Evolutionary conservation across 2,113 vertebrate species (phyloP).

Genomic region (Seriola quinqueradiata): DNA sequence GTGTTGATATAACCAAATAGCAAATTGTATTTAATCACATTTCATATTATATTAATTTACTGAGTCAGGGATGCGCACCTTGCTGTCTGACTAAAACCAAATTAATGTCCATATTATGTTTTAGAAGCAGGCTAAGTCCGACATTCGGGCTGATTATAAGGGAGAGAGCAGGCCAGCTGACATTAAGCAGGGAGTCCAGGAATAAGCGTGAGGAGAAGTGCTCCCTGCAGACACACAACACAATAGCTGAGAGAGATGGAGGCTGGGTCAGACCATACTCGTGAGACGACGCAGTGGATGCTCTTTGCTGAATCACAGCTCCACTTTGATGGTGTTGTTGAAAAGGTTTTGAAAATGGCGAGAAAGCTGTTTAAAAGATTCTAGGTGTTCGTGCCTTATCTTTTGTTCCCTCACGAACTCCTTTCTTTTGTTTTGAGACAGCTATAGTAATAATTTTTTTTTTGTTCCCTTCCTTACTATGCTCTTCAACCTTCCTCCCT

Average conservation of each 20-base stretch:
- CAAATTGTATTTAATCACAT: conserved; percentile 22
- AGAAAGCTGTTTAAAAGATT: background rate
- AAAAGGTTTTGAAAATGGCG: conserved; percentile 15
- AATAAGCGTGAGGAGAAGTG: conserved; percentile 32
- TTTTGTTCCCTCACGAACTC: background rate
- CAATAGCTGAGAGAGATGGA: conserved; percentile 29
- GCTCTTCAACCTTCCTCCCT: background rate
- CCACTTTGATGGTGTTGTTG: conserved; percentile 23
- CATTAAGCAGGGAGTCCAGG: conserved; percentile 49
- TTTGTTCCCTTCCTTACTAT: background rate
- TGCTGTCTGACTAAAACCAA: conserved; percentile 13
- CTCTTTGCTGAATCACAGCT: conserved; percentile 49
- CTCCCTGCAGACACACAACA: conserved; percentile 45
- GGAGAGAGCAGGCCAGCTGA: conserved; percentile 29
- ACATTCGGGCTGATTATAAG: conserved; percentile 45
- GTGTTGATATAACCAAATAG: background rate
- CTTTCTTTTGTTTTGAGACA: conserved; percentile 16
- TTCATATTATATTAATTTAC: background rate
- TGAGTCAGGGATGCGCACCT: background rate
- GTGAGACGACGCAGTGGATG: conserved; percentile 9
- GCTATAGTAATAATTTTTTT: background rate
- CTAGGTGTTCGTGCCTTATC: background rate
- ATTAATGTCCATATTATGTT: conserved; percentile 56
- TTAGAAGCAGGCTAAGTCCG: conserved; percentile 60
- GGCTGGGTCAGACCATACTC: conserved; percentile 11